phyloP scores from a whole-genome alignment of 2,888 invertebrate genomes.

The Drosophila paranaensis region DNA sequence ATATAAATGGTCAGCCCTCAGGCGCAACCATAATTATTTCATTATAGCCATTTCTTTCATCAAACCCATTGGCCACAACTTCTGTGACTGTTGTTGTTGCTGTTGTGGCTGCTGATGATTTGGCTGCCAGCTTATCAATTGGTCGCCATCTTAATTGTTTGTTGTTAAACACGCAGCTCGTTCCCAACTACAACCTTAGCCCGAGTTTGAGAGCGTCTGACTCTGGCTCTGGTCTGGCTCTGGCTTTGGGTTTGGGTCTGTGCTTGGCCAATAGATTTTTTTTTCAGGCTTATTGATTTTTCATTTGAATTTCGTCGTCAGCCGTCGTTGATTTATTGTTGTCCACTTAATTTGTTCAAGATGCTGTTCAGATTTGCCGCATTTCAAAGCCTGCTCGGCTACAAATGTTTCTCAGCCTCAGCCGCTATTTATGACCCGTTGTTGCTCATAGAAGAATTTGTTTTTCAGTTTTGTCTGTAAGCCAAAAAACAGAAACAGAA shows the following conservation, averaged over 20 bases:
- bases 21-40: constrained; percentile 81
- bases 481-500: too few species aligned
- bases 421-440: constrained; percentile 44
- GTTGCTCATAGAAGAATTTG: constrained; percentile 33
- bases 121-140: constrained; percentile 73
- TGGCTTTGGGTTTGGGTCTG: not conserved
- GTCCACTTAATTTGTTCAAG: constrained; percentile 78
- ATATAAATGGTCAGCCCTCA: constrained; percentile 65
- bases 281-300: constrained; percentile 77
- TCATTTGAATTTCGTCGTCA: constrained; percentile 79
- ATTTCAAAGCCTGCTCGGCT: constrained; percentile 48
- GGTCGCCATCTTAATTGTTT: constrained; percentile 82
- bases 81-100: constrained; percentile 63
- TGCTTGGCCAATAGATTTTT: constrained; percentile 59
- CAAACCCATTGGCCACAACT: constrained; percentile 72
- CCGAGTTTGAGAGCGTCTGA: not conserved
- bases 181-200: constrained; percentile 34
- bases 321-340: constrained; percentile 68
- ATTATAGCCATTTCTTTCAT: constrained; percentile 80
- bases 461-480: not conserved
- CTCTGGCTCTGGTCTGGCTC: constrained; percentile 8
- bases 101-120: constrained; percentile 68
- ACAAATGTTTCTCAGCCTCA: constrained; percentile 46
- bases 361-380: constrained; percentile 69
- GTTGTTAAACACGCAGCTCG: constrained; percentile 80